phyloP scores from a whole-genome alignment of 2,888 invertebrate species.

The Pachycephus smyrnensis region DNA sequence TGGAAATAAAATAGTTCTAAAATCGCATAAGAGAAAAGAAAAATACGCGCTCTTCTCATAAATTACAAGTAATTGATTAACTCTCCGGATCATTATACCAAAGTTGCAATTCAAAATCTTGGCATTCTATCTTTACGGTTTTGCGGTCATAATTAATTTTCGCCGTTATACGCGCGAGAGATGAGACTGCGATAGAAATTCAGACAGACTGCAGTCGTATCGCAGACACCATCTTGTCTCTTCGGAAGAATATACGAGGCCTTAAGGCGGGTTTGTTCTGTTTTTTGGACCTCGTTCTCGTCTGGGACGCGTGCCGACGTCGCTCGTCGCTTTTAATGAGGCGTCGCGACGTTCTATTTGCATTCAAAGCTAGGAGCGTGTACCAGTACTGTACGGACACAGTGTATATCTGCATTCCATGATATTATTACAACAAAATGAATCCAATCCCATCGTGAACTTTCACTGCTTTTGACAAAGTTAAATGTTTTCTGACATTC shows the following conservation, averaged over 20 bases:
- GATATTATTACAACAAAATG: conserved; percentile 40
- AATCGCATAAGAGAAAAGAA: not conserved
- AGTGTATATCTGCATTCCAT: conserved; percentile 29
- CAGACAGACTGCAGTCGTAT: not conserved
- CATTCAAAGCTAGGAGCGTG: conserved; percentile 35
- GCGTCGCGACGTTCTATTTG: conserved; percentile 42
- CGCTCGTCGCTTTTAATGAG: conserved; percentile 51
- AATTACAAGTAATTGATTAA: not conserved
- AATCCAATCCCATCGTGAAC: not conserved
- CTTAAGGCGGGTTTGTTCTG: conserved; percentile 40
- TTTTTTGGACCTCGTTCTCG: conserved; percentile 28
- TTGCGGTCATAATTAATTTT: conserved; percentile 2
- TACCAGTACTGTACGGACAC: conserved; percentile 15
- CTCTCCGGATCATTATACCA: not conserved
- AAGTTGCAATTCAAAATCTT: not conserved
- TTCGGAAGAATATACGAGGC: conserved; percentile 41
- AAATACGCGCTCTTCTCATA: not conserved
- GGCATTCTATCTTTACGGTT: not conserved
- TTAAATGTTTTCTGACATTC: not conserved
- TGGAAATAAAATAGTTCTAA: not conserved
- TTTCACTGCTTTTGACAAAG: not conserved
- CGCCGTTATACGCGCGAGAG: not conserved
- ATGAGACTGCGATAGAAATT: not conserved
- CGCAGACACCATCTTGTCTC: conserved; percentile 13
- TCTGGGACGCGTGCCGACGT: conserved; percentile 31